A percentile compares a stretch with the other conserved stretches of the same genome.
Conservation (phyloP, 2,113 vertebrate species). For the Ammodytes dubius region DNA sequence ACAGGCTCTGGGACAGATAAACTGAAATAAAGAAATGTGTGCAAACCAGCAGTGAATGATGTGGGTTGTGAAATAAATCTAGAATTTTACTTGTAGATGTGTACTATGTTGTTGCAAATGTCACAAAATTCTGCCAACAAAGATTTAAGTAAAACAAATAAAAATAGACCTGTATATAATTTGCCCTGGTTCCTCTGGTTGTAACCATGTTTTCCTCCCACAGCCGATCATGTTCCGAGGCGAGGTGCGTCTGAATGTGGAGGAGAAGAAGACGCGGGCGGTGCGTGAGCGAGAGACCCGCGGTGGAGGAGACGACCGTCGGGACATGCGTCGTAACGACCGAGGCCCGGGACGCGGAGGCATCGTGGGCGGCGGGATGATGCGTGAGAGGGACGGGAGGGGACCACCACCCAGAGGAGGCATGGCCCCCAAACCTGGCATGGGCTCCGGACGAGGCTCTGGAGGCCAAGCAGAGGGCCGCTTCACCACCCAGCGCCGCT, state of each 20-base stretch:
- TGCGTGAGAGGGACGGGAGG: slow-evolving; percentile 93
- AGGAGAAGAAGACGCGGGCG: slow-evolving; percentile 97
- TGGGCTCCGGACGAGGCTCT: slow-evolving; percentile 88
- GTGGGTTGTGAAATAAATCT: slow-evolving; percentile 39
- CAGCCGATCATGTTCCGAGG: slow-evolving; percentile 99
- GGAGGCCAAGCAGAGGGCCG: slow-evolving; percentile 91
- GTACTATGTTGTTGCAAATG: too few relatives aligned
- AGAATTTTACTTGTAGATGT: too few relatives aligned
- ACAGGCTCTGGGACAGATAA: not conserved
- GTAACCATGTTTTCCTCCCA: slow-evolving; percentile 35
- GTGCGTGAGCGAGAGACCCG: slow-evolving; percentile 93
- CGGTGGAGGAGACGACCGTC: slow-evolving; percentile 87
- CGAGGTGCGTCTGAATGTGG: slow-evolving; percentile 97
- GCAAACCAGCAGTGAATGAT: slow-evolving; percentile 54
- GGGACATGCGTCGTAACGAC: slow-evolving; percentile 92
- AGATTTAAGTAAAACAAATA: too few relatives aligned
- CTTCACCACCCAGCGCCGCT: slow-evolving; percentile 93
- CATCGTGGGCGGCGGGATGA: slow-evolving; percentile 93
- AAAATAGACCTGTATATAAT: too few relatives aligned
- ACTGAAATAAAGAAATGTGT: slow-evolving; percentile 1
- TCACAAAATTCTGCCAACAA: too few relatives aligned
- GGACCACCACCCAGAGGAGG: slow-evolving; percentile 91
- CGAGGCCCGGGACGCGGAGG: slow-evolving; percentile 92
- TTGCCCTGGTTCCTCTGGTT: not conserved
- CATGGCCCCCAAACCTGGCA: slow-evolving; percentile 92